Base-by-base conservation (phyloP, 2,888 invertebrate genomes). In the Cataglyphis altisquamis region DNA sequence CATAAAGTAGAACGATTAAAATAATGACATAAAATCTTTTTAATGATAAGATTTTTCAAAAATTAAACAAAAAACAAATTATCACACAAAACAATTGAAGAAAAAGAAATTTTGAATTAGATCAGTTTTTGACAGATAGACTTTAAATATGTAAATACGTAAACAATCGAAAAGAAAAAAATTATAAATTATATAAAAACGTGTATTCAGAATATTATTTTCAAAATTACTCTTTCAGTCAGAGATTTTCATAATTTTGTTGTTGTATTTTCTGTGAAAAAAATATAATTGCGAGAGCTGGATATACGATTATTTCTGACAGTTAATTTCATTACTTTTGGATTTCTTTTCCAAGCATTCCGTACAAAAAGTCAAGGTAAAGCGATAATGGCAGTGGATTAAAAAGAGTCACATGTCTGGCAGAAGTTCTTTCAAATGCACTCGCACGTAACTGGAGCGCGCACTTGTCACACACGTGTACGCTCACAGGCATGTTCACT, bases 401-500 rank as follows among this genome's bases (percentile, higher is more conserved):
- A 4, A 60, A 60, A 45, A 48, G 77, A 48, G 45, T 32, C 15
- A 15, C n/a, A 9, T 29, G 12, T 67, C 67, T 39, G 52, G 1
- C 57, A 41, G 70, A 41, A 39, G 32, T 68, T 68, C 78, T 80
- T 80, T 80, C 72, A 45, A 45, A 52, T 60, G 70, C 60, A 25
- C 8, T 80, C 48, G 60, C 72, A 25, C 48, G 36, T 70, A 70
- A 70, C 45, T 55, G 21, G 45, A 57, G 57, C 60, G 60, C 70
- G 60, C 70, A 60, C 60, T 80, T 80, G 78, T 80, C 60, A 36
- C 60, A 60, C 78, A 80, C 78, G 72, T 70, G 72, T 36, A 45
- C 45, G 18, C 39, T 80, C 82, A 74, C 77, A 81, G 82, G 70
- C 78, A 73, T 73, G 62, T 84, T 45, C 45, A 82, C 62, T 84